Conservation (phyloP, 2,113 vertebrate species). For the Hiodon alosoides region DNA sequence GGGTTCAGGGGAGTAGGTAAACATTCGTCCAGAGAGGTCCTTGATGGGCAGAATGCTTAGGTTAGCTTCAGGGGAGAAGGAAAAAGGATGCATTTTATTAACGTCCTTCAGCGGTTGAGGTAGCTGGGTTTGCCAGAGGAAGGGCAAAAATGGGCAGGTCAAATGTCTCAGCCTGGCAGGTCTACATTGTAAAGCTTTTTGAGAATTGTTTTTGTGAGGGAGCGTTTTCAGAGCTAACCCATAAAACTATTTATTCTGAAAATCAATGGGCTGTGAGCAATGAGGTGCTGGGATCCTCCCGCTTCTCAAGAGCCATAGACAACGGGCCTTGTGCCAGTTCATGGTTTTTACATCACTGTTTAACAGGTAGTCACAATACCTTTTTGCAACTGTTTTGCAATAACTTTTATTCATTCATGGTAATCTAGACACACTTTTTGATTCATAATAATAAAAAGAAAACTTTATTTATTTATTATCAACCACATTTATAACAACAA, state of each 20-base stretch:
- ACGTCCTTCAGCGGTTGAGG: neutral
- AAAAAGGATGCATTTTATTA: neutral
- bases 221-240: conserved; percentile 11
- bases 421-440: too few relatives aligned
- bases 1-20: conserved; percentile 21
- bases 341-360: too few relatives aligned
- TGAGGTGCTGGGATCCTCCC: neutral
- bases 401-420: too few relatives aligned
- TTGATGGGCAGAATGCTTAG: conserved; percentile 39
- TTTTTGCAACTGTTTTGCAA: too few relatives aligned
- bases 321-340: too few relatives aligned
- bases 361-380: too few relatives aligned
- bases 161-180: too few relatives aligned
- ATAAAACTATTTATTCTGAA: neutral
- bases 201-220: neutral
- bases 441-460: too few relatives aligned
- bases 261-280: neutral
- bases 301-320: neutral
- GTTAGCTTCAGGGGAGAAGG: conserved; percentile 20
- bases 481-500: too few relatives aligned
- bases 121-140: conserved; percentile 37
- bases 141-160: conserved; percentile 26
- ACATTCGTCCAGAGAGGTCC: conserved; percentile 22
- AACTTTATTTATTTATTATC: too few relatives aligned
- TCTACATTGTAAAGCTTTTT: too few relatives aligned